Conservation (phyloP, 64 coral and sea anemone species). For the Actinia tenebrosa region DNA sequence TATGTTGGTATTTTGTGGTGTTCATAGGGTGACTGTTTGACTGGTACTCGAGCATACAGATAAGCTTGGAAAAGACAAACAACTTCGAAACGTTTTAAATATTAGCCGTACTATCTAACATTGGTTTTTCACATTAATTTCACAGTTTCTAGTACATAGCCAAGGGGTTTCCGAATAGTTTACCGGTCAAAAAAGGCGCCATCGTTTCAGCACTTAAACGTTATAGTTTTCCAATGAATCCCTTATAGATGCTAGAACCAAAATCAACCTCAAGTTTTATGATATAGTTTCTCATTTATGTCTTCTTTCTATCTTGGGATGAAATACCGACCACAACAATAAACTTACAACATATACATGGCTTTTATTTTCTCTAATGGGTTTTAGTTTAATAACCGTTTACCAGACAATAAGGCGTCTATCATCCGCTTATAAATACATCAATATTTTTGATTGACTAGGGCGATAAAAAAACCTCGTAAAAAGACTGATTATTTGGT, state of each 20-base stretch:
- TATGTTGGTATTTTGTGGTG: not conserved
- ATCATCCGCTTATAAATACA: not conserved
- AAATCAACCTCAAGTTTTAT: not conserved
- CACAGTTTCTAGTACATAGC: not conserved
- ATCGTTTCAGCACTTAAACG: too few species aligned
- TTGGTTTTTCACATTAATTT: not conserved
- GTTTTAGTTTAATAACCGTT: not conserved
- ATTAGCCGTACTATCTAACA: not conserved
- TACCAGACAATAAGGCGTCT: not conserved
- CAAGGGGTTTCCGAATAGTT: not conserved
- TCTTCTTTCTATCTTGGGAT: not conserved
- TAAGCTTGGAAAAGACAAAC: not conserved
- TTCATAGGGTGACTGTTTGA: not conserved
- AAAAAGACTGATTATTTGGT: not conserved
- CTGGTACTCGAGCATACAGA: not conserved
- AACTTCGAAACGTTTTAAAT: not conserved
- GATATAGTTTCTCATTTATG: not conserved
- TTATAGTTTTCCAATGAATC: too few species aligned
- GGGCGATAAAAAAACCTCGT: not conserved
- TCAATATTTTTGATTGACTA: not conserved
- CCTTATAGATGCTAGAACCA: too few species aligned
- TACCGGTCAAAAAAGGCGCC: too few species aligned
- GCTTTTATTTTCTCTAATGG: not conserved
- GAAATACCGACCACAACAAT: not conserved
- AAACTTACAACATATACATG: not conserved